A percentile compares a stretch with the other conserved stretches of the same genome.
These are phyloP conservation scores for Agonum fuliginosum DNA, from an alignment of 2,888 invertebrate genomes.

Conservation along the genomic window DNA sequence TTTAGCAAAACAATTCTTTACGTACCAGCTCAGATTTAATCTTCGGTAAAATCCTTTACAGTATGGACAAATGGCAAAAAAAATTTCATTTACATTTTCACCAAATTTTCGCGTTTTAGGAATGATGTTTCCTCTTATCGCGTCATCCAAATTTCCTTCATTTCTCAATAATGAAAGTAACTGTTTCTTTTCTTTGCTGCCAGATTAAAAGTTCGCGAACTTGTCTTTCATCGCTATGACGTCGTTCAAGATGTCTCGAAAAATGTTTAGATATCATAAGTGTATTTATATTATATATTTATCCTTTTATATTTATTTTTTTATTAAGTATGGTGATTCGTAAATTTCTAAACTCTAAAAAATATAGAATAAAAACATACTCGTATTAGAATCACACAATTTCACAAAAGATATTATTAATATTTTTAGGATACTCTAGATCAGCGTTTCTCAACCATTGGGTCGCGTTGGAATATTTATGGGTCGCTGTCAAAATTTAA, in stretches of 20 bases:
- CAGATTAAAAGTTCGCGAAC: conserved; percentile 9
- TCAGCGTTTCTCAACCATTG: no score
- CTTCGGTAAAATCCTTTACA: no score
- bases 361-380: background rate
- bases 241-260: conserved; percentile 6
- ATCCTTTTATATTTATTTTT: conserved; percentile 6
- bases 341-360: conserved; percentile 1
- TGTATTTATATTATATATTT: background rate
- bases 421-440: background rate
- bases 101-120: background rate
- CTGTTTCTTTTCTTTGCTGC: conserved; percentile 1
- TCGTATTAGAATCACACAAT: background rate
- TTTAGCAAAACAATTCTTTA: no score
- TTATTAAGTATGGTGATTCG: conserved; percentile 2
- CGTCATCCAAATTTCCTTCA: background rate
- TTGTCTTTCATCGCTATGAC: conserved; percentile 9
- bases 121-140: background rate
- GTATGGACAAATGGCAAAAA: no score
- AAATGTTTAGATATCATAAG: conserved; percentile 4
- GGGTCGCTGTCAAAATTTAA: no score
- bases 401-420: background rate
- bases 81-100: no score
- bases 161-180: conserved; percentile 5
- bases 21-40: no score
- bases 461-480: no score